Base-by-base conservation (phyloP, 2,888 invertebrate genomes). In the Drosophila sordidula region DNA sequence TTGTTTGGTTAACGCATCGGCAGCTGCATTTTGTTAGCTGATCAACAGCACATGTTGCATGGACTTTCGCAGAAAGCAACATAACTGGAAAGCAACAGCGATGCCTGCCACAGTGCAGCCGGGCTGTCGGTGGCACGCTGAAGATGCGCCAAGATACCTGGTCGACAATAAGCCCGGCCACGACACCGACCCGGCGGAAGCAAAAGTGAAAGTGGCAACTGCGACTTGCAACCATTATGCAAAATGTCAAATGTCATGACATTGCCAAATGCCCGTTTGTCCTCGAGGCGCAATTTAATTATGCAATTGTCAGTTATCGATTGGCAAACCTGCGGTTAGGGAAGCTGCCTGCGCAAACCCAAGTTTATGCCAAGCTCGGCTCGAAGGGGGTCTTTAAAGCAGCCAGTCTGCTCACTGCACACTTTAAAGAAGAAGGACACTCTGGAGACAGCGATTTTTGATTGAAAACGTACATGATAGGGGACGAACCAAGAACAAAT, bases 211-310 rank as follows among this genome's bases (percentile, higher is more conserved):
- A 83, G 80, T 54, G 68, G 32, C 68, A 41, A 77, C 50, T 58
- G 50, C 49, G 44, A 51, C 38, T 32, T 34, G 12, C 38, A 50
- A 34, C 38, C 58, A 70, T 81, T 81, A 81, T 59, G 41, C 75
- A 80, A 83, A 80, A 83, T 80, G 72, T 70, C 78, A 81, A 80
- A 83, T 63, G 78, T 69, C 80, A 59, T 34, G 67, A 63, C 67
- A 51, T 61, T 63, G 78, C 67, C 65, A 67, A 66, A 63, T 54
- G 59, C 32, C 47, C 38, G 29, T 55, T 55, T 59, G 68, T 63
- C 67, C 75, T 70, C 64, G 29, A 55, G 69, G 51, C 62, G 46
- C 55, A 58, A 3, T 14, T 44, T 29, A 44, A 41, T 64, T 62
- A 61, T 66, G 64, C 55, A 71, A 66, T 45, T 47, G 49, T 5